phyloP scores from a whole-genome alignment of 2,888 invertebrate genomes.

The Watsonalla binaria region DNA sequence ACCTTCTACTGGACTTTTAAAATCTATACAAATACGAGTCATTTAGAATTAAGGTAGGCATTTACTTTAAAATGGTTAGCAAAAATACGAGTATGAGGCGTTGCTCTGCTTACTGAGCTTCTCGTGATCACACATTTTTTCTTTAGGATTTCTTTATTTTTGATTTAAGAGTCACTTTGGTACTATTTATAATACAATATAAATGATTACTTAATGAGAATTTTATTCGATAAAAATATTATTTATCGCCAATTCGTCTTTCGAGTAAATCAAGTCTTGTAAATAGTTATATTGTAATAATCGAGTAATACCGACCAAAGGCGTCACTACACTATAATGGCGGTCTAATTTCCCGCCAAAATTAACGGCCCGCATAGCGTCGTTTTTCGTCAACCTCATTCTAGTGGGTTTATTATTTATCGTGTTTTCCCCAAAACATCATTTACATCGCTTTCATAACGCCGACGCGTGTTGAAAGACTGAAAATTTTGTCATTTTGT shows the following conservation, averaged over 20 bases:
- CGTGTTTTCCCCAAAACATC: slow-evolving; percentile 64
- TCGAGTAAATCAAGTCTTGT: not conserved
- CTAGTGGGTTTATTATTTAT: slow-evolving; percentile 66
- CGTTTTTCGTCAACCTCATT: slow-evolving; percentile 68
- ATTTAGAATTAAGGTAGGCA: too few relatives aligned
- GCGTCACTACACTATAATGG: slow-evolving; percentile 41
- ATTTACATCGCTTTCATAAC: slow-evolving; percentile 68
- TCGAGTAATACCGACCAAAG: not conserved
- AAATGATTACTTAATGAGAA: too few relatives aligned
- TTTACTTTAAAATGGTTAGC: too few relatives aligned
- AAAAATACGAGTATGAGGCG: too few relatives aligned
- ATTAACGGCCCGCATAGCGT: slow-evolving; percentile 60
- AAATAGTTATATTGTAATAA: not conserved
- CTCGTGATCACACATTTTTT: too few relatives aligned
- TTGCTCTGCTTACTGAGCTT: too few relatives aligned
- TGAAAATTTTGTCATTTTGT: slow-evolving; percentile 75
- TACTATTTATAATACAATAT: too few relatives aligned
- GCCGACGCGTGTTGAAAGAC: slow-evolving; percentile 69
- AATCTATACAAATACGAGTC: not conserved
- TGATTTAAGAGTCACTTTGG: too few relatives aligned
- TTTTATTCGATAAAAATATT: too few relatives aligned
- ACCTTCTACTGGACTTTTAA: not conserved
- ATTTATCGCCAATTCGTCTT: too few relatives aligned
- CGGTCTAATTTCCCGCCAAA: slow-evolving; percentile 61
- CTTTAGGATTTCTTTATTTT: too few relatives aligned